Evolutionary conservation across 1,140 invertebrate genomes (phyloP), one percentile per base, ranked within the genome.

Genomic region (Zaprionus ornatus): DNA sequence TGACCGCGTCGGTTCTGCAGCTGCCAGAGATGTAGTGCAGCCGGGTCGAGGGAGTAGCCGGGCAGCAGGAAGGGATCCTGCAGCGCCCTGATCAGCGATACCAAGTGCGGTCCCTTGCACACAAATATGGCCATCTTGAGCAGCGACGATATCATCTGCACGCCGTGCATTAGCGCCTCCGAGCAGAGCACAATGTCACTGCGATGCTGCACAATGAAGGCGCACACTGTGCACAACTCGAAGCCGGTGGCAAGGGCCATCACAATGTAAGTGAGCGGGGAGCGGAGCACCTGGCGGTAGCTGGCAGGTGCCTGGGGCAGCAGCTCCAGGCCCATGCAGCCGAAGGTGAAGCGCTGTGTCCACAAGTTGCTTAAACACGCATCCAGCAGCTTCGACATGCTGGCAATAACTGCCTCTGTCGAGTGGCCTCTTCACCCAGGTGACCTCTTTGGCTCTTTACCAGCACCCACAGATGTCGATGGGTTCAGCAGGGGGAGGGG

Each of bases 171-270:
- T 48, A 83, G 48, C 2, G 81, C 81, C 65, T 84, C 81, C 13
- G 81, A 83, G 37, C 73, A 84, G 32, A 83, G 64, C 15, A 83
- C 81, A 9, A 83, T 80, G 25, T 83, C 73, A 35, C 59, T 72
- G 17, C 68, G 73, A 35, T 83, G 55, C 9, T 59, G 27, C 9
- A 68, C 72, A 7, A 83, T 83, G 7, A 84, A 83, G 13, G 77
- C 80, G 57, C 80, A 84, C 5, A 84, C 80, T n/a, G 80, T 80
- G 63, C 80, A 83, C 15, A 83, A 64, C 45, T 83, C 80, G 5
- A 83, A 83, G 25, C 72, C 56, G 40, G 81, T 83, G 56, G 77
- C 61, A 17, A 83, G 40, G 12, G 73, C 50, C 81, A 83, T 84
- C 5, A 84, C 56, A 0, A 54, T 19, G 35, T 66, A 84, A 1